Base-by-base conservation (phyloP, 2,797 vertebrate genomes). In the Gymnothorax javanicus region DNA sequence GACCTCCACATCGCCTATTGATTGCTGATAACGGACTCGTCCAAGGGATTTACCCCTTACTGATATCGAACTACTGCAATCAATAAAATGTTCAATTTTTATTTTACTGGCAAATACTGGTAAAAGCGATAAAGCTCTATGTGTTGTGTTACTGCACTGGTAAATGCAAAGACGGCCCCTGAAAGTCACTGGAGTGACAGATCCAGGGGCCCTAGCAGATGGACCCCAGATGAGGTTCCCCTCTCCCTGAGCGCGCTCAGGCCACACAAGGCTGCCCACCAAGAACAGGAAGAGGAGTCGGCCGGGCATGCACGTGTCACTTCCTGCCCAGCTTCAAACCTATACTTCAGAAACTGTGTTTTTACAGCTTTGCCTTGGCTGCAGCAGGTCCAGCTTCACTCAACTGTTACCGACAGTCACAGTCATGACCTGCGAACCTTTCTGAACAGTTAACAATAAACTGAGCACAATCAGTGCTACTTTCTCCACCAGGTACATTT, bases 191-290 rank as follows among this genome's bases (percentile, higher is more conserved):
- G 90, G 87, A 90, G 84, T 91, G 91, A 89, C 85, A 87, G 87
- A 83, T 86, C 86, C 27, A 89, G 86, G 86, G 87, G 84, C 86
- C 85, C 89, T 86, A 92, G 94, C 91, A 94, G 93, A 92, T 94
- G 91, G 91, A 90, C 85, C 87, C 91, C 93, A 94, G 89, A 94
- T 91, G 84, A 88, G 67, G 89, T 12, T 84, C 85, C 84, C 91
- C 90, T 25, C 83, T 91, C 90, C 88, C 91, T 87, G 69, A 91
- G 89, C 89, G 87, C 91, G 57, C 87, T 92, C 90, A 90, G 91
- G 17, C 91, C 87, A 60, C 57, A 92, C 69, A 89, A 89, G 85
- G 91, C 94, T 88, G 85, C 88, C 89, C 82, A 92, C 57, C 90
- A 87, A 85, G 87, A 87, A 71, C 58, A 82, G 17, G 9, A 87